Base-by-base conservation (phyloP, 2,888 invertebrate genomes). In the Oscheius sp. region DNA sequence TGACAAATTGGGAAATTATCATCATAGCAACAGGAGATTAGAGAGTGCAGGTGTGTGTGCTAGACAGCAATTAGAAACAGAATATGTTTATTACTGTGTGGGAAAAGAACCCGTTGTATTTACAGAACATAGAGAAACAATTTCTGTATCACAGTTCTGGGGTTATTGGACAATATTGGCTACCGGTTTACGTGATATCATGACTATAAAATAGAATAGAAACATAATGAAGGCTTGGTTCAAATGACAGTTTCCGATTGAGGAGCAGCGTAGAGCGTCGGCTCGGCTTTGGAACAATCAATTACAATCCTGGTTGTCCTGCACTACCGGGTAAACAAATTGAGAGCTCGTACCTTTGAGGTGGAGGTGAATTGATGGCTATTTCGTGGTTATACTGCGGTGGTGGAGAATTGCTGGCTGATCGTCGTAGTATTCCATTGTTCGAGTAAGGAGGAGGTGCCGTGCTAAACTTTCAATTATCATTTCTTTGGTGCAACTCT, bases 201-300 rank as follows among this genome's bases (percentile, higher is more conserved):
- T 55, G 55, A 45, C 45, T 18, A 61, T 41, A 43, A n/a, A 61
- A 21, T 18, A 2, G 18, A 61, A 35, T 41, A 41, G 43, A 21
- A n/a, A 35, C 35, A 35, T 35, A 45, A 61, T 46, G 13, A 25
- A 69, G 53, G 23, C 46, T 2, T 29, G 27, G 13, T n/a, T 56
- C 59, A 80, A 46, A 80, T 80, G 45, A 78, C 76, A 18, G 80
- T 78, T 70, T 80, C 80, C 43, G 72, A 68, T 49, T 70, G 70
- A 56, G 68, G 75, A 45, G 75, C 77, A 7, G 72, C 69, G 72
- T 78, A 76, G 9, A 80, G 53, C 0, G 73, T 69, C 35, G 80
- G 80, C 41, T 78, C 80, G 0, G 80, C 80, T 53, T 80, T 80
- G 1, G 77, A 78, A 52, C 80, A 80, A 56, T 80, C 80, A 52